Conservation (phyloP, 2,113 vertebrate species). For the Penelope pileata region DNA sequence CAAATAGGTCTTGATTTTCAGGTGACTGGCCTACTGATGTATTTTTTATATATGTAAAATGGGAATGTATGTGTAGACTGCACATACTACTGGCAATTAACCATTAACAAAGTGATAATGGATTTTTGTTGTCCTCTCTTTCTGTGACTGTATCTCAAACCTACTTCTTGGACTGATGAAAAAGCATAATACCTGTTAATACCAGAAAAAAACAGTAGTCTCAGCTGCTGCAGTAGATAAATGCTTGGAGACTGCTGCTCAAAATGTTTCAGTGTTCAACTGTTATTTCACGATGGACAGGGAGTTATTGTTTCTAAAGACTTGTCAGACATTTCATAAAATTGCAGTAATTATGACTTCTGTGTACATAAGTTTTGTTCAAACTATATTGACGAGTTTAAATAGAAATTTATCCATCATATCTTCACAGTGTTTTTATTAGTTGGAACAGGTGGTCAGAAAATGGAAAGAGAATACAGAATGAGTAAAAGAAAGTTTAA, state of each 20-base stretch:
- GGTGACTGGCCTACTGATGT: not conserved
- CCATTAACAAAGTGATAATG: not conserved
- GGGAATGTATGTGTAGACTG: not conserved
- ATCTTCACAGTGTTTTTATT: not conserved
- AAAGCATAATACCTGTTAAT: not conserved
- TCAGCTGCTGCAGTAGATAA: not conserved
- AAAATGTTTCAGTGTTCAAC: not conserved
- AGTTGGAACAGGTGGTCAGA: not conserved
- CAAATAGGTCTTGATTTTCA: not conserved
- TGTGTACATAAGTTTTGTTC: not conserved
- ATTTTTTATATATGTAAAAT: not conserved
- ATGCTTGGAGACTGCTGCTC: not conserved
- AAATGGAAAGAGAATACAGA: not conserved
- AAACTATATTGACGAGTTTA: not conserved
- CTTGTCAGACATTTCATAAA: not conserved
- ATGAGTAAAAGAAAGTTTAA: not conserved
- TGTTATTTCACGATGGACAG: not conserved
- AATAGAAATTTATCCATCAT: not conserved
- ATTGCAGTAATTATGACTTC: not conserved
- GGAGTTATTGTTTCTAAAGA: not conserved
- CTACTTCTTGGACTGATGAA: not conserved
- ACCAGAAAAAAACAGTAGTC: not conserved
- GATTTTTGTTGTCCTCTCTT: not conserved
- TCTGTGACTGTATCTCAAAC: not conserved
- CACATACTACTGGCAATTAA: not conserved